Conservation (phyloP, 2,797 vertebrate genomes). For the Lerista edwardsae region DNA sequence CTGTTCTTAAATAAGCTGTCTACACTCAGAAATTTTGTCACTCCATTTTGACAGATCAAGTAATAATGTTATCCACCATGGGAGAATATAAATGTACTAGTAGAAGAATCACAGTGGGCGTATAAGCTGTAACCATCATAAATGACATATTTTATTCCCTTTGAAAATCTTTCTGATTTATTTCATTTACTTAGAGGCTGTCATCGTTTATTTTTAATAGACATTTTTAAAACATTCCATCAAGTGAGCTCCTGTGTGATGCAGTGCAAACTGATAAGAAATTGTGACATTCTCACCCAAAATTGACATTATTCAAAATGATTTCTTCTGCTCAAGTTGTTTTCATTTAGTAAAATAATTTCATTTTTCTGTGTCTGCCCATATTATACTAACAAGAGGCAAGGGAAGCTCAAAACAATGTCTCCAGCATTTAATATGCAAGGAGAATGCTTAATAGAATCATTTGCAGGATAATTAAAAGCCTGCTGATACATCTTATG, state of each 20-base stretch:
- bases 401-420: constrained; percentile 74
- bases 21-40: constrained; percentile 70
- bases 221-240: constrained; percentile 70
- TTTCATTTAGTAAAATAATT: constrained; percentile 77
- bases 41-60: constrained; percentile 79
- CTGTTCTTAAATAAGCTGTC: constrained; percentile 73
- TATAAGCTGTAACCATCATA: constrained; percentile 75
- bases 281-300: constrained; percentile 73
- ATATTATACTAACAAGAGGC: constrained; percentile 71
- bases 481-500: constrained; percentile 71
- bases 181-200: constrained; percentile 79
- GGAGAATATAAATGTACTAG: constrained; percentile 73
- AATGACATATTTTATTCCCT: constrained; percentile 78
- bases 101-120: constrained; percentile 71
- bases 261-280: constrained; percentile 70
- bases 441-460: constrained; percentile 74
- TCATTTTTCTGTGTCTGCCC: constrained; percentile 75
- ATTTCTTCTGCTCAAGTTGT: constrained; percentile 75
- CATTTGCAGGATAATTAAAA: constrained; percentile 77
- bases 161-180: constrained; percentile 78
- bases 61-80: constrained; percentile 78
- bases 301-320: constrained; percentile 72
- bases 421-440: constrained; percentile 76
- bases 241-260: constrained; percentile 69
- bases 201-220: constrained; percentile 76